These are phyloP conservation scores for Ctenodactylus gundi DNA, from an alignment of 2,113 vertebrate species.

Conservation along the genomic window DNA sequence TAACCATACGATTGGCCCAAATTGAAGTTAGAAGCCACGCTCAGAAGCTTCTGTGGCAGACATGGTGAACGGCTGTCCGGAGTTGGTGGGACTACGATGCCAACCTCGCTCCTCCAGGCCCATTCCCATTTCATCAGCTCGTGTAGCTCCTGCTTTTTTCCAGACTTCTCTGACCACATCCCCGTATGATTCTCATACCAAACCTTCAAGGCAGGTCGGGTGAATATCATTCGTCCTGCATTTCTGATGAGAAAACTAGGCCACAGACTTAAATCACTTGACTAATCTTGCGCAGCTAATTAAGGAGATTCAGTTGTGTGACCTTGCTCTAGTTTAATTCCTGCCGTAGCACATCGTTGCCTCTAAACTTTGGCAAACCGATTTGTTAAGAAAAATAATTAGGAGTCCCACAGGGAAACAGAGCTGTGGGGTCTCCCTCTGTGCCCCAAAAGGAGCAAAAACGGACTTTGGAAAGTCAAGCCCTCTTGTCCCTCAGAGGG, in stretches of 20 bases:
- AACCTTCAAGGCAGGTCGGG: background rate
- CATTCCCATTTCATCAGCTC: background rate
- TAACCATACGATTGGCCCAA: background rate
- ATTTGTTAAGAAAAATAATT: background rate
- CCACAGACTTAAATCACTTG: constrained; percentile 55
- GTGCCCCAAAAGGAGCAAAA: background rate
- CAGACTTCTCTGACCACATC: background rate
- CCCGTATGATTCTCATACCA: background rate
- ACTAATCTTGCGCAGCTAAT: constrained; percentile 62
- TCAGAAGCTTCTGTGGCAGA: background rate
- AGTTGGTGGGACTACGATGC: background rate
- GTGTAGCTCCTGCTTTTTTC: background rate
- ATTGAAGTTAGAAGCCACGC: background rate
- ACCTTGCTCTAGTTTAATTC: constrained; percentile 64
- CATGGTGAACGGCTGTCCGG: background rate
- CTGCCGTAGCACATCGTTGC: background rate
- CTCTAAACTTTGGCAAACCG: background rate
- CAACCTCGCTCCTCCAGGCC: background rate
- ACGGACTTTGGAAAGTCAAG: rapidly evolving
- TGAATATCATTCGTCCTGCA: constrained; percentile 1
- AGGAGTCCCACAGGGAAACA: background rate
- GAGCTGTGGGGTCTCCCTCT: background rate
- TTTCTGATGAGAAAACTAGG: constrained; percentile 71
- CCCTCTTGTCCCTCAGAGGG: background rate
- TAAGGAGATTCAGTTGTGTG: constrained; percentile 45